Percentiles rank a stretch among this genome's conserved stretches.
Conservation (phyloP, 2,888 invertebrate species). For the Calliopum simillimum region DNA sequence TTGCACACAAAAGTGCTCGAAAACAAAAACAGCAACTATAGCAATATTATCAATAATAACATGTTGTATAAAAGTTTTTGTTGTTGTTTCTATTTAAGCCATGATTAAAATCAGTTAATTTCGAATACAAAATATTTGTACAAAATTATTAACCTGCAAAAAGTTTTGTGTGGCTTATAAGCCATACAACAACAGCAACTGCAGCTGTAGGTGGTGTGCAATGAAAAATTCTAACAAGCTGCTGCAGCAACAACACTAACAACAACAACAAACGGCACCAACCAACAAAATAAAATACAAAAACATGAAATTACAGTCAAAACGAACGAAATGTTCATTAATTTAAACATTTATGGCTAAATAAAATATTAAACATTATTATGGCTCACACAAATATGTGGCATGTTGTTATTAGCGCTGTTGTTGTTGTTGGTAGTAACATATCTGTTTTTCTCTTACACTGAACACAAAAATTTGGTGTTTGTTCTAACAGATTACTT, state of each 20-base stretch:
- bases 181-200: background rate
- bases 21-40: constrained; percentile 10
- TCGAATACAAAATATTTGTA: constrained; percentile 39
- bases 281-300: too few relatives aligned
- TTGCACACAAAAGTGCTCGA: background rate
- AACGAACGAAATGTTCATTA: constrained; percentile 51
- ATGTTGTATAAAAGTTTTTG: too few relatives aligned
- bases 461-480: too few relatives aligned
- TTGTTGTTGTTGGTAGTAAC: too few relatives aligned
- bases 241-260: constrained; percentile 15
- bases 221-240: background rate
- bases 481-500: too few relatives aligned
- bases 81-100: constrained; percentile 1
- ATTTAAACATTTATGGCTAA: constrained; percentile 60
- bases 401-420: background rate
- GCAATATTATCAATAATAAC: background rate
- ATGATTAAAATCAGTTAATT: constrained; percentile 40
- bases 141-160: constrained; percentile 41
- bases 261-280: constrained; percentile 24
- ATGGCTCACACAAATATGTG: constrained; percentile 26
- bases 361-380: constrained; percentile 62
- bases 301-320: constrained; percentile 30
- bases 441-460: too few relatives aligned
- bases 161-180: constrained; percentile 36
- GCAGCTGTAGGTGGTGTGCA: constrained; percentile 5